Percentiles rank a stretch among this genome's conserved stretches.
Conservation (phyloP, 2,797 vertebrate genomes). For the Epinephelus malabaricus region DNA sequence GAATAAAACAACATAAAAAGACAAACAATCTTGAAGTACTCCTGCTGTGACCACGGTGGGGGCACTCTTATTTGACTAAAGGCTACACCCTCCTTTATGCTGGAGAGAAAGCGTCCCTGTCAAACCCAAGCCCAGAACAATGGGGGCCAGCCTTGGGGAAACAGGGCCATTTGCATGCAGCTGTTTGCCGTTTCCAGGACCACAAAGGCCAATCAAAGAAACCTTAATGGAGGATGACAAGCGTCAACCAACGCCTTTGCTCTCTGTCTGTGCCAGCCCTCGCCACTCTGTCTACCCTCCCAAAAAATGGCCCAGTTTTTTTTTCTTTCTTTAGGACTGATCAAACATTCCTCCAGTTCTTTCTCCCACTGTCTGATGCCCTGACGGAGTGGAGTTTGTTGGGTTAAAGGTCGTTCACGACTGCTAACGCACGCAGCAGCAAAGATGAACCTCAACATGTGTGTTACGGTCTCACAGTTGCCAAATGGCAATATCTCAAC, state of each 20-base stretch:
- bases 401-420: constrained; percentile 68
- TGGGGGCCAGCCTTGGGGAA: constrained; percentile 89
- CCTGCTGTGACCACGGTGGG: constrained; percentile 88
- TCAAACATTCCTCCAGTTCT: constrained; percentile 76
- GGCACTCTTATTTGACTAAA: constrained; percentile 90
- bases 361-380: constrained; percentile 44
- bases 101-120: constrained; percentile 92
- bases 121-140: constrained; percentile 91
- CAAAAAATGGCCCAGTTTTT: constrained; percentile 66
- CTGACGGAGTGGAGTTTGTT: constrained; percentile 33
- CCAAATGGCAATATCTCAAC: constrained; percentile 65
- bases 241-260: constrained; percentile 87
- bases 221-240: constrained; percentile 92
- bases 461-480: constrained; percentile 51
- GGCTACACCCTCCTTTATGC: constrained; percentile 88
- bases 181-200: constrained; percentile 96
- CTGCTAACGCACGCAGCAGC: constrained; percentile 35
- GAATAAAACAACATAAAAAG: constrained; percentile 87
- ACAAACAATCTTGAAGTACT: constrained; percentile 86
- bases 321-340: constrained; percentile 30
- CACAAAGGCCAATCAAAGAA: constrained; percentile 93
- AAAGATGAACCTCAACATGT: constrained; percentile 56
- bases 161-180: constrained; percentile 95
- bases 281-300: constrained; percentile 73
- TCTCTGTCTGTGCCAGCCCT: constrained; percentile 78